phyloP scores from a whole-genome alignment of 2,888 invertebrate species.

The Pelosia muscerda region DNA sequence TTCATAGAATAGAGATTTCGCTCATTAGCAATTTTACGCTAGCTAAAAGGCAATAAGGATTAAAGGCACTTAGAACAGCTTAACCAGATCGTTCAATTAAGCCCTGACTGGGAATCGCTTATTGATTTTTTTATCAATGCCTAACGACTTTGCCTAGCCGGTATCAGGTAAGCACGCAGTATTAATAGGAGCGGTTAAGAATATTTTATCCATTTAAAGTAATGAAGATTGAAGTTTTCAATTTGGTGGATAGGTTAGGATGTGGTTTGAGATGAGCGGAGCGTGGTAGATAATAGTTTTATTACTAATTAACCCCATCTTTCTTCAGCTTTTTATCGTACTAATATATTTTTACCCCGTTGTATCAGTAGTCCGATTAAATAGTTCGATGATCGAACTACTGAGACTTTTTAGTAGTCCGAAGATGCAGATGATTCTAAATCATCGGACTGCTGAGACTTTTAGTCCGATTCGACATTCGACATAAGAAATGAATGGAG shows the following conservation, averaged over 20 bases:
- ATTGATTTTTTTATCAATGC: slow-evolving; percentile 51
- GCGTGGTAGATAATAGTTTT: not conserved
- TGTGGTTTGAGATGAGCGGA: not conserved
- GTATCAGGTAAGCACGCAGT: not conserved
- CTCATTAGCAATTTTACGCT: slow-evolving; percentile 70
- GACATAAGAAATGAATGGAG: no score
- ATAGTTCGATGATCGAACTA: no score
- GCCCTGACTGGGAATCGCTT: slow-evolving; percentile 33
- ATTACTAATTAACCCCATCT: no score
- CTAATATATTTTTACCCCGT: no score
- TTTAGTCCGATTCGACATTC: no score
- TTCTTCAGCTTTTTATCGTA: no score
- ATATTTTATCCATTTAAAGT: slow-evolving; percentile 5
- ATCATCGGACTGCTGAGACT: no score
- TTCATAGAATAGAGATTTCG: slow-evolving; percentile 58
- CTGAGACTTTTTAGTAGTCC: no score
- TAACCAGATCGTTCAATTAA: slow-evolving; percentile 59
- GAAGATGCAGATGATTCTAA: no score
- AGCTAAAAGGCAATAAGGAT: slow-evolving; percentile 61
- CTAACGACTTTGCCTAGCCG: not conserved
- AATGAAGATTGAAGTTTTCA: slow-evolving; percentile 7
- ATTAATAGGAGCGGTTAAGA: slow-evolving; percentile 13
- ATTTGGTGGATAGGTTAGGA: not conserved
- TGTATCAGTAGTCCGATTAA: no score
- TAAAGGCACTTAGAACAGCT: slow-evolving; percentile 56